Evolutionary conservation across 2,797 vertebrate species (phyloP).

Genomic region (Neostethus bicornis): DNA sequence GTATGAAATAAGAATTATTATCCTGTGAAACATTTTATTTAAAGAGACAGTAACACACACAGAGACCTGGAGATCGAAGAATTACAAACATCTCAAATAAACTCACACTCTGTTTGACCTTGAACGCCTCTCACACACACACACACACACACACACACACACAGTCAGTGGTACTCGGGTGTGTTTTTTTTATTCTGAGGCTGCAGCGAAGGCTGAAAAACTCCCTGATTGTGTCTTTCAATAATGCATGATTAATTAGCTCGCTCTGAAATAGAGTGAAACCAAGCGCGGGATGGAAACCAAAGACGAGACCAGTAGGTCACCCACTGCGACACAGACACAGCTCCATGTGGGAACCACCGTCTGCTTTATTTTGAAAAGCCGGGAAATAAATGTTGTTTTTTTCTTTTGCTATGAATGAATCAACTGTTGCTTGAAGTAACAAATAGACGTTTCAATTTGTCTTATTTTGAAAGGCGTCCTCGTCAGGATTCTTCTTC

Average conservation of each 20-base stretch:
- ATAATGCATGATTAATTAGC: conserved; percentile 86
- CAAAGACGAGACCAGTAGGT: conserved; percentile 60
- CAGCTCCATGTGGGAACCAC: too few species aligned
- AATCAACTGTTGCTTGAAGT: conserved; percentile 4
- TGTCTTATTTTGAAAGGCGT: background rate
- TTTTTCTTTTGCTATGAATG: background rate
- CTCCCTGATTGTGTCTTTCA: conserved; percentile 74
- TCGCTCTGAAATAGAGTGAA: conserved; percentile 78
- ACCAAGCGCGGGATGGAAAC: conserved; percentile 78
- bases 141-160: conserved; percentile 22
- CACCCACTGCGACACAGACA: conserved; percentile 26
- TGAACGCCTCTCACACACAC: conserved; percentile 30
- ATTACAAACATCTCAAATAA: conserved; percentile 34
- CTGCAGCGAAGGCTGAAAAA: conserved; percentile 73
- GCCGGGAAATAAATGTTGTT: conserved; percentile 6
- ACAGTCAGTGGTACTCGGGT: conserved; percentile 49
- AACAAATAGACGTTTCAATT: conserved; percentile 3
- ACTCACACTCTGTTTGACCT: conserved; percentile 61
- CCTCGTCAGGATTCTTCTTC: too few species aligned
- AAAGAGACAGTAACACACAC: conserved; percentile 2
- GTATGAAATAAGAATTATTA: too few species aligned
- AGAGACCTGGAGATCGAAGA: conserved; percentile 1
- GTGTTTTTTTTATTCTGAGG: conserved; percentile 59
- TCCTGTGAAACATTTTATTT: too few species aligned
- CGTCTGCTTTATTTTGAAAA: too few species aligned